Percentiles rank a stretch among this genome's conserved stretches.
These are phyloP conservation scores for Stichodactyla helianthus DNA, from an alignment of 64 coral and sea anemone genomes.

Conservation along the genomic window DNA sequence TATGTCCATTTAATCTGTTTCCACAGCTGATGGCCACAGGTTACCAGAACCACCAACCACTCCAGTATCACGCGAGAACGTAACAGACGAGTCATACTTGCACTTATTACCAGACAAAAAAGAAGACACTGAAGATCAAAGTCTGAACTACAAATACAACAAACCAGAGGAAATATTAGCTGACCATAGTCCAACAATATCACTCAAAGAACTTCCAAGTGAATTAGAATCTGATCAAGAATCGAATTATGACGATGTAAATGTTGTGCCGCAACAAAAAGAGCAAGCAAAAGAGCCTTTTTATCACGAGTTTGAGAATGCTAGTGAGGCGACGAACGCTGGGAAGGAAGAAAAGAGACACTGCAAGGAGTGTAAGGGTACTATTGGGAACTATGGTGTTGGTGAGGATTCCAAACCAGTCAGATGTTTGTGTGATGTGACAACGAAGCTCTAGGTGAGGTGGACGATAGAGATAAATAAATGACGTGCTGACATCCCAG, in stretches of 20 bases:
- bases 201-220: background rate
- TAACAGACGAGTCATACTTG: background rate
- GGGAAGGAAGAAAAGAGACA: background rate
- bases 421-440: background rate
- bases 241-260: background rate
- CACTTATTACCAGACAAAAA: background rate
- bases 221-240: background rate
- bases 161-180: background rate
- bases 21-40: background rate
- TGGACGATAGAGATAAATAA: background rate
- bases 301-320: background rate
- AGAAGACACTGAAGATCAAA: background rate
- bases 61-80: background rate
- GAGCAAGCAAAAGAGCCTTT: background rate
- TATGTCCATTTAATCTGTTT: background rate
- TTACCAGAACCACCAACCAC: background rate
- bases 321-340: background rate
- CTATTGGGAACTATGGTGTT: background rate
- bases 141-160: background rate
- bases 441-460: background rate
- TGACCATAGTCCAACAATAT: background rate
- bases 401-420: slow-evolving; percentile 11
- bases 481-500: no score
- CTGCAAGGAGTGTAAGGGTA: background rate
- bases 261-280: background rate